phyloP scores from a whole-genome alignment of 2,113 vertebrate species.

The Anoplopoma fimbria region DNA sequence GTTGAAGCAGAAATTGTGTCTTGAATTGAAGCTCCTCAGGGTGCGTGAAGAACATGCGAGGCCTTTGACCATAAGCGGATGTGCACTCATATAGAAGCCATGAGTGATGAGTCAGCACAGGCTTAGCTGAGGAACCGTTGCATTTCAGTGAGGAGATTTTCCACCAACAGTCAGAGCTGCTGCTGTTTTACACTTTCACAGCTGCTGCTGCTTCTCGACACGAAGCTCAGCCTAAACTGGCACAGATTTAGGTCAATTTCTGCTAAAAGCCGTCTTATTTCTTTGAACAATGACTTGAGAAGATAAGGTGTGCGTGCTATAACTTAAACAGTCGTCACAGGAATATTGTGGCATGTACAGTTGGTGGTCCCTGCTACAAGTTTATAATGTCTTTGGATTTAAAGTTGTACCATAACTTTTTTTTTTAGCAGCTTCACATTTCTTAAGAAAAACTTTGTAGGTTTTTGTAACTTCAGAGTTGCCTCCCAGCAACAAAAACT shows the following conservation, averaged over 20 bases:
- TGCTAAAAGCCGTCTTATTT: conserved; percentile 14
- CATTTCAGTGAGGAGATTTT: conserved; percentile 63
- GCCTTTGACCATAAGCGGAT: conserved; percentile 62
- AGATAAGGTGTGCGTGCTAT: conserved; percentile 1
- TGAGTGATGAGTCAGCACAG: conserved; percentile 67
- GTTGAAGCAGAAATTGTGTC: neutral
- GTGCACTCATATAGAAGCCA: conserved; percentile 40
- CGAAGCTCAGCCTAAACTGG: conserved; percentile 34
- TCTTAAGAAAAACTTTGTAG: neutral
- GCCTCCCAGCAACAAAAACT: neutral
- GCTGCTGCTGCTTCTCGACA: conserved; percentile 22
- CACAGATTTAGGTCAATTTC: conserved; percentile 50
- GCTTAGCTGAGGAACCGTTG: conserved; percentile 52
- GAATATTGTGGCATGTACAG: neutral
- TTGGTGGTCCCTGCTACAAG: too few relatives aligned
- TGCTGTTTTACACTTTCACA: conserved; percentile 31
- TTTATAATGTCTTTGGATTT: conserved; percentile 9
- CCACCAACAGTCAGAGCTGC: conserved; percentile 42
- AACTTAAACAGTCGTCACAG: conserved; percentile 11
- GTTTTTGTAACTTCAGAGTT: neutral
- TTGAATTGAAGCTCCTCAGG: neutral
- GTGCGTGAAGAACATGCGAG: neutral
- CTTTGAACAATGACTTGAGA: conserved; percentile 29
- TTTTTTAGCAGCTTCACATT: neutral
- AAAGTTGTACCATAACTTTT: neutral